These are phyloP conservation scores for Pocota personata DNA, from an alignment of 2,888 invertebrate species.

Conservation along the genomic window DNA sequence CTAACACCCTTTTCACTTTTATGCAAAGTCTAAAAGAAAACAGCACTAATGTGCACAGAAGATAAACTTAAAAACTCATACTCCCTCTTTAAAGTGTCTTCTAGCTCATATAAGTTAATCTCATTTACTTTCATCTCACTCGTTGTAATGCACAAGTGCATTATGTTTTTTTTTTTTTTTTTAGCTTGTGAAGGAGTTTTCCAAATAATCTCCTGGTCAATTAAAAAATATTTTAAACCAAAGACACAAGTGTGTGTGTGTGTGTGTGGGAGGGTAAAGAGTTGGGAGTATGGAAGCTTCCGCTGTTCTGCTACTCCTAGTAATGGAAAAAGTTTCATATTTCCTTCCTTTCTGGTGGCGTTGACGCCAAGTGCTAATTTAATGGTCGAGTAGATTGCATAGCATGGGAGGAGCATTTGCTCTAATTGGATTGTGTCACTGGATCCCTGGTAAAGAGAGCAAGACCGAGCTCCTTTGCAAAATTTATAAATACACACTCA, in stretches of 20 bases:
- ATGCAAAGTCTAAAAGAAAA: background rate
- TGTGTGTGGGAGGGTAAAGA: background rate
- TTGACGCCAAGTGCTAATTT: conserved; percentile 72
- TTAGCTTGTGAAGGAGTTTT: conserved; percentile 1
- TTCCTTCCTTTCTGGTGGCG: conserved; percentile 69
- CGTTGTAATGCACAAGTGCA: conserved; percentile 17
- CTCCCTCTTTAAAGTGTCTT: background rate
- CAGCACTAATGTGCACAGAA: no score
- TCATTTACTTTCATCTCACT: conserved; percentile 1
- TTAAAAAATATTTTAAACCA: conserved; percentile 38
- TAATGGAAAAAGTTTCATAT: conserved; percentile 65
- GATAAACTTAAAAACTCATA: background rate
- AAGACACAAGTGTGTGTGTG: background rate
- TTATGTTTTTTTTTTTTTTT: background rate
- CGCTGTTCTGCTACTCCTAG: background rate
- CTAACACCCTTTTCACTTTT: background rate
- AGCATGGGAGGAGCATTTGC: conserved; percentile 63
- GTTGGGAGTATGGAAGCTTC: background rate
- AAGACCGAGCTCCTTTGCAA: background rate
- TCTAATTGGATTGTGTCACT: conserved; percentile 73
- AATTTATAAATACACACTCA: conserved; percentile 57
- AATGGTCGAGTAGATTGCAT: conserved; percentile 68
- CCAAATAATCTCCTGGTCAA: conserved; percentile 34
- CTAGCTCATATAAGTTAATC: background rate
- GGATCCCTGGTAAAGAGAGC: conserved; percentile 41